Evolutionary conservation across 2,888 invertebrate species (phyloP), one percentile per base, ranked within the genome.

Genomic region (Cryptocephalus moraei): DNA sequence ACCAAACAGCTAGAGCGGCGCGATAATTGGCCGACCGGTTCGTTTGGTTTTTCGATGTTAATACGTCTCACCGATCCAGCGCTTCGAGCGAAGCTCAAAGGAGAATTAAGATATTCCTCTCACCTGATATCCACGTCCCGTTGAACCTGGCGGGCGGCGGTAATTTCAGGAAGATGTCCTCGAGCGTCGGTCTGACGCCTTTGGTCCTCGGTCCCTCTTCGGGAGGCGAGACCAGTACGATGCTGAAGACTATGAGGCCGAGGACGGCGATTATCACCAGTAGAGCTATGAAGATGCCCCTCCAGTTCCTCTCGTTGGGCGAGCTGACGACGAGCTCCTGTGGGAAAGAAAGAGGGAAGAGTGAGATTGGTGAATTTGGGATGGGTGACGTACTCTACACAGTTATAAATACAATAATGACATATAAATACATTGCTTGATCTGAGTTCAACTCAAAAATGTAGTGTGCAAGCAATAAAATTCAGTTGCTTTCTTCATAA

Each of bases 281-380:
- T 52, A 93, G 75, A 0, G 93, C 92, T 57, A 93, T 94, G 59
- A 88, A 84, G 62, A 95, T 93, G 12, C 94, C 94, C 40, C 90
- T 82, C 93, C 94, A 95, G 76, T 95, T 94, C 54, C 92, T 78
- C 68, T 92, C 84, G 54, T 83, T 87, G 4, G 91, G 89, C 10
- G 89, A 86, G 44, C 86, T 80, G 38, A 88, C 88, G 59, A 91
- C 92, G 69, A 94, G 71, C 71, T 94, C 93, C 93, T 94, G 78
- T 4, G 73, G 75, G 52, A 56, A 60, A 56, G 50, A 48, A 45
- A 51, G 34, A 46, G 32, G 6, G 22, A n/a, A n/a, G n/a, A n/a
- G n/a, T n/a, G n/a, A n/a, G n/a, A n/a, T n/a, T n/a, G n/a, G n/a
- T n/a, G n/a, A n/a, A n/a, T n/a, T n/a, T n/a, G n/a, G n/a, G n/a